A percentile compares a stretch with the other conserved stretches of the same genome.
These are phyloP conservation scores for Enteromius fasciolatus DNA, from an alignment of 2,797 vertebrate genomes.

Conservation along the genomic window DNA sequence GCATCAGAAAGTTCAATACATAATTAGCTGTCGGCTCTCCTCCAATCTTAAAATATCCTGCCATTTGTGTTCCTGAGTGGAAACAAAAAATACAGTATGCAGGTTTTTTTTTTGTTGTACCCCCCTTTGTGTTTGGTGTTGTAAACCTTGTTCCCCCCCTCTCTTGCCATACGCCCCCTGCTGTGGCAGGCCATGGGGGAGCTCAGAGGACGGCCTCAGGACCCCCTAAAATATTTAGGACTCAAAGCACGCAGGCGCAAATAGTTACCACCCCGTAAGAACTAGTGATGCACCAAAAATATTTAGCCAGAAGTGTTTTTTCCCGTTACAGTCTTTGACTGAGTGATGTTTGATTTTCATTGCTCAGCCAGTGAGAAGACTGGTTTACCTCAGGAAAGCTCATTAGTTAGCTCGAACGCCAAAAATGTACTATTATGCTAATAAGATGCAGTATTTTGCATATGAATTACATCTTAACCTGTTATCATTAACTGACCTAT, in stretches of 20 bases:
- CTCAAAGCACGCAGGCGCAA: not conserved
- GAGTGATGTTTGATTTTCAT: not conserved
- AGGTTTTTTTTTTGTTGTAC: not conserved
- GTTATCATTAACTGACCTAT: not conserved
- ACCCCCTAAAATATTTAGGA: constrained; percentile 19
- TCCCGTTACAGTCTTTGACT: not conserved
- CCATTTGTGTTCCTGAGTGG: not conserved
- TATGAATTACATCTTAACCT: not conserved
- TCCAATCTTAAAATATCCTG: not conserved
- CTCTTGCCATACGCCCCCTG: not conserved
- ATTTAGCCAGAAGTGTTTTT: not conserved
- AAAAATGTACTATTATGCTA: not conserved
- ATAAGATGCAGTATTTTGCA: not conserved
- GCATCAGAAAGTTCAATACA: not conserved
- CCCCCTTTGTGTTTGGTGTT: not conserved
- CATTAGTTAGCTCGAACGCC: not conserved
- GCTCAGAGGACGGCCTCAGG: not conserved
- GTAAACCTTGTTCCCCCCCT: not conserved
- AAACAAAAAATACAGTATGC: constrained; percentile 4
- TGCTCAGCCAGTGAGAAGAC: not conserved
- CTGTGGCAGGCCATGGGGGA: constrained; percentile 9
- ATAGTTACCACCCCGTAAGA: not conserved
- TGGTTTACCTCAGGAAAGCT: not conserved
- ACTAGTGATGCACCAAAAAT: not conserved
- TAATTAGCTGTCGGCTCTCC: not conserved